Evolutionary conservation across 2,113 vertebrate species (phyloP), one percentile per base, ranked within the genome.

Genomic region (Myotis yumanensis): DNA sequence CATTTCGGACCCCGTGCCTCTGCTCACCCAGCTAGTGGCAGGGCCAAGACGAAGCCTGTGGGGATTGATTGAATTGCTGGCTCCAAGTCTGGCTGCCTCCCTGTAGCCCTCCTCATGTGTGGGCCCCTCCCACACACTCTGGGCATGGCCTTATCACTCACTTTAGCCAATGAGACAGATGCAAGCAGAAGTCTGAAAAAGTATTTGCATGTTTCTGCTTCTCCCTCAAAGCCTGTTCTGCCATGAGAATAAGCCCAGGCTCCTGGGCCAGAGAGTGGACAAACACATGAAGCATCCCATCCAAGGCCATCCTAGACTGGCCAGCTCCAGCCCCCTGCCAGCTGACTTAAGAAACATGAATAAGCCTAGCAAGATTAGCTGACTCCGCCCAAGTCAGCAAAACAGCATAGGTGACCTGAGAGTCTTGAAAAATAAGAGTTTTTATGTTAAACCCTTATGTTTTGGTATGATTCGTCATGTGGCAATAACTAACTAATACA

Each of bases 11-110:
- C 5, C 22, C 7, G 0, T 25, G 48, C 14, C 40, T 32, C 52
- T 48, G 17, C 37, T 32, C 43, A 18, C 12, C 12, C 0, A n/a
- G 22, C 40, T 6, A 0, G 25, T 0, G 14, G 37, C 54, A 48
- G 62, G 14, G 28, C n/a, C 46, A 11, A n/a, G 37, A 15, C 4
- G n/a, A n/a, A 11, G 73, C 14, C 92, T 7, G 2, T 4, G 8
- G 30, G 2, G 35, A 17, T 0, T 4, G 57, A n/a, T 0, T 1
- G 12, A 4, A 0, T 14, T n/a, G 6, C 16, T 25, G 28, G 16
- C 69, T 57, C 35, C n/a, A 17, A 46, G 11, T 14, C 32, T 4
- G 9, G 2, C 12, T 37, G 46, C 32, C 23, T n/a, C 37, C 40
- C 46, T 11, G 0, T 1, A 0, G 8, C 52, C 35, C 35, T 51